Percentiles rank a stretch among this genome's conserved stretches.
Conservation (phyloP, 2,113 vertebrate species). For the Malurus elegans region DNA sequence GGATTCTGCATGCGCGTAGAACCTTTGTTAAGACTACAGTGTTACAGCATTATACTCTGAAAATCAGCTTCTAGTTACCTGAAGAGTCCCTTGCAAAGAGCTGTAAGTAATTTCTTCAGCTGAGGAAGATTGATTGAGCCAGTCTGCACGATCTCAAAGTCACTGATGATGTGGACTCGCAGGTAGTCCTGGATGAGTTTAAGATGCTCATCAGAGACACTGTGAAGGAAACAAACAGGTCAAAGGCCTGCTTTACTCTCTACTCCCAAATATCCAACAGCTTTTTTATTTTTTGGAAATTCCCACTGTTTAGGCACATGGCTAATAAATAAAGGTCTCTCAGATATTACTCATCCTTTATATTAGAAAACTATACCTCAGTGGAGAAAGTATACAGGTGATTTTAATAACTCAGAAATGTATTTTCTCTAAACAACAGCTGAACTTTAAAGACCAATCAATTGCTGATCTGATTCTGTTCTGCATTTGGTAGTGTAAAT, state of each 20-base stretch:
- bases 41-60: not conserved
- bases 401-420: not conserved
- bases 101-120: constrained; percentile 83
- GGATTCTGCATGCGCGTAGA: rapidly evolving
- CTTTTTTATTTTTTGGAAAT: not conserved
- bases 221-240: constrained; percentile 40
- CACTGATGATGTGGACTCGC: constrained; percentile 77
- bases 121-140: constrained; percentile 84
- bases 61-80: constrained; percentile 74
- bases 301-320: not conserved
- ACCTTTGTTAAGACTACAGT: not conserved
- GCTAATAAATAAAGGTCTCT: not conserved
- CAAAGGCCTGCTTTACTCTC: not conserved
- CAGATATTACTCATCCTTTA: not conserved
- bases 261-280: not conserved
- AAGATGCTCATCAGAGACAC: constrained; percentile 86
- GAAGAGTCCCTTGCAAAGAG: constrained; percentile 88
- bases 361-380: not conserved
- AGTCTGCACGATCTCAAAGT: constrained; percentile 84
- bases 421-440: not conserved
- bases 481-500: not conserved
- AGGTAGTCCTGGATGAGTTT: constrained; percentile 90
- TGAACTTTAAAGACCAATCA: not conserved
- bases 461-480: not conserved
- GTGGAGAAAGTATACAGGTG: not conserved